Conservation (phyloP, 1,140 invertebrate genomes). For the Macrosteles quadrilineatus region DNA sequence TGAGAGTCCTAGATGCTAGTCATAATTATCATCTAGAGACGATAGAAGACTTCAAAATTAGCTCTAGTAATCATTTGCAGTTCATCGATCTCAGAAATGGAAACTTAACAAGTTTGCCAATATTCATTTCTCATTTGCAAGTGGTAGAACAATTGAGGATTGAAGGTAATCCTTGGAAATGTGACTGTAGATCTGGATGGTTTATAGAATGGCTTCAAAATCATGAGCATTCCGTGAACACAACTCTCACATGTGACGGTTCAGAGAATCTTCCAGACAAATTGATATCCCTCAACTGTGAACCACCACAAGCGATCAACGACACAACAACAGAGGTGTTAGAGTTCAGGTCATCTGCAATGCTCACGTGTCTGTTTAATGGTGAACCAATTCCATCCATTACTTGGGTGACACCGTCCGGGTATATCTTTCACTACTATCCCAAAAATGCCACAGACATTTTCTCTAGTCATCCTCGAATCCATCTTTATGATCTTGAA, state of each 20-base stretch:
- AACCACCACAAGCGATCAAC: conserved; percentile 58
- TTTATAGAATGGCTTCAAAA: conserved; percentile 50
- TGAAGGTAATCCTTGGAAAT: conserved; percentile 76
- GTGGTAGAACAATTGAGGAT: conserved; percentile 66
- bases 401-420: conserved; percentile 81
- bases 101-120: conserved; percentile 67
- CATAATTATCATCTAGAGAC: conserved; percentile 59
- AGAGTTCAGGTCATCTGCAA: conserved; percentile 62
- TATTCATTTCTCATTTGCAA: conserved; percentile 64
- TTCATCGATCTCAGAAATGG: conserved; percentile 74
- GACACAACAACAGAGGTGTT: conserved; percentile 60
- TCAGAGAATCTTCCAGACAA: conserved; percentile 59
- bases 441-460: conserved; percentile 66
- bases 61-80: conserved; percentile 59
- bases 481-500: conserved; percentile 57
- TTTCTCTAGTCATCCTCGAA: conserved; percentile 63
- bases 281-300: conserved; percentile 69
- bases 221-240: not conserved
- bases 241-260: conserved; percentile 7
- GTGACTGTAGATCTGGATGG: conserved; percentile 90
- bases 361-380: conserved; percentile 74
- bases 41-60: conserved; percentile 63
- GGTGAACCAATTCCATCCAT: conserved; percentile 78
- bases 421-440: conserved; percentile 69
- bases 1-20: conserved; percentile 61